phyloP scores from a whole-genome alignment of 2,888 invertebrate genomes.

The Epirrhoe alternata region DNA sequence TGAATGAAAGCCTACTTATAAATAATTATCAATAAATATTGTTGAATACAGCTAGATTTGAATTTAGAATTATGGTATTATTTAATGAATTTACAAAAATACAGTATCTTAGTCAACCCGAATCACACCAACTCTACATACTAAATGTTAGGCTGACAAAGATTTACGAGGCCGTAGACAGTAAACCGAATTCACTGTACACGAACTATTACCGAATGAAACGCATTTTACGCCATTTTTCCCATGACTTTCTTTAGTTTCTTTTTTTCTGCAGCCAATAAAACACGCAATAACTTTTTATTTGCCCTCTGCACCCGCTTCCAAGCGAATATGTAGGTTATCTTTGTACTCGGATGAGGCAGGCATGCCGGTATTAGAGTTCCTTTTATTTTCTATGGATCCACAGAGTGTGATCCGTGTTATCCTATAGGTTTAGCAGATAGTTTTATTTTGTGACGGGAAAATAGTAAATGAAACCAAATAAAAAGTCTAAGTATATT shows the following conservation, averaged over 20 bases:
- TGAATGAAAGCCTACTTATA: too few species aligned
- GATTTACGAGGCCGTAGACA: not conserved
- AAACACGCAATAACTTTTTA: constrained; percentile 27
- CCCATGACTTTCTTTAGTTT: constrained; percentile 1
- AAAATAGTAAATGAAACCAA: not conserved
- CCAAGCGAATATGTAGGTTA: constrained; percentile 23
- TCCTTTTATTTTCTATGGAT: constrained; percentile 9
- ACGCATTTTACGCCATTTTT: not conserved
- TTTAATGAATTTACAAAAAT: not conserved
- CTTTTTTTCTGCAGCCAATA: constrained; percentile 22
- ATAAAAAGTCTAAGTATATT: not conserved
- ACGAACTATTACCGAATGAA: not conserved
- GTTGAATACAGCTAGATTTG: too few species aligned
- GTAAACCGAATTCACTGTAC: not conserved
- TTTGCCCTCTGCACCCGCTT: constrained; percentile 26
- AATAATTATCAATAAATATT: too few species aligned
- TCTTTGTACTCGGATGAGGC: constrained; percentile 24
- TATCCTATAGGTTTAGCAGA: not conserved
- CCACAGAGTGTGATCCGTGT: not conserved
- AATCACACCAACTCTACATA: not conserved
- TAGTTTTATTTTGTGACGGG: not conserved
- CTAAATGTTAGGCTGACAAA: not conserved
- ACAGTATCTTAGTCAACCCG: not conserved
- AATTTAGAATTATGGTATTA: too few species aligned
- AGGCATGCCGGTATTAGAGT: constrained; percentile 14